phyloP scores from a whole-genome alignment of 2,797 vertebrate genomes.

The Parauchenoglanis ngamensis region DNA sequence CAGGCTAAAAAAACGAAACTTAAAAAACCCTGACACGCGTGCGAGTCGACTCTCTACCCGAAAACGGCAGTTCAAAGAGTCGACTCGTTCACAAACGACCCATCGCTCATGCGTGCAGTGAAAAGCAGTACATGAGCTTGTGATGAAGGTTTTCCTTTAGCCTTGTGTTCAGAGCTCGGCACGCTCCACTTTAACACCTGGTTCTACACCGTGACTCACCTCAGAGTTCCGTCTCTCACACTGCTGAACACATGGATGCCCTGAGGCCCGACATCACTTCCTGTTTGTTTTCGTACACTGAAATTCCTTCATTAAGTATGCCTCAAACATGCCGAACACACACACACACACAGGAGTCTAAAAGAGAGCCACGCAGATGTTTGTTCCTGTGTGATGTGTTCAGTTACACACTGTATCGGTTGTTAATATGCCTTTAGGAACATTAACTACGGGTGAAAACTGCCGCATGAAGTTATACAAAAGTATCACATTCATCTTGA shows the following conservation, averaged over 20 bases:
- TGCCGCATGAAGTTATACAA: neutral
- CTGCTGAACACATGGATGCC: conserved; percentile 52
- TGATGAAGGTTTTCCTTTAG: conserved; percentile 35
- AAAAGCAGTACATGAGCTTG: neutral
- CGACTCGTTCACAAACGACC: neutral
- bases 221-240: neutral
- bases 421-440: neutral
- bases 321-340: conserved; percentile 43
- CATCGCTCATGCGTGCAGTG: neutral
- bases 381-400: neutral
- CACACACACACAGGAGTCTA: neutral
- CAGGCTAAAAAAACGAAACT: too few species aligned
- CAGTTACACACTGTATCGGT: neutral
- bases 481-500: neutral
- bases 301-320: conserved; percentile 54
- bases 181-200: conserved; percentile 71
- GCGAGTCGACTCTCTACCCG: neutral
- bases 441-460: neutral
- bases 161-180: conserved; percentile 57
- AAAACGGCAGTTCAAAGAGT: neutral
- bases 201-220: conserved; percentile 51
- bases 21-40: too few species aligned
- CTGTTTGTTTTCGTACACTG: conserved; percentile 63
- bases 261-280: conserved; percentile 61
- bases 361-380: neutral